Conservation (phyloP, 2,888 invertebrate genomes). For the Drosophila colorata region DNA sequence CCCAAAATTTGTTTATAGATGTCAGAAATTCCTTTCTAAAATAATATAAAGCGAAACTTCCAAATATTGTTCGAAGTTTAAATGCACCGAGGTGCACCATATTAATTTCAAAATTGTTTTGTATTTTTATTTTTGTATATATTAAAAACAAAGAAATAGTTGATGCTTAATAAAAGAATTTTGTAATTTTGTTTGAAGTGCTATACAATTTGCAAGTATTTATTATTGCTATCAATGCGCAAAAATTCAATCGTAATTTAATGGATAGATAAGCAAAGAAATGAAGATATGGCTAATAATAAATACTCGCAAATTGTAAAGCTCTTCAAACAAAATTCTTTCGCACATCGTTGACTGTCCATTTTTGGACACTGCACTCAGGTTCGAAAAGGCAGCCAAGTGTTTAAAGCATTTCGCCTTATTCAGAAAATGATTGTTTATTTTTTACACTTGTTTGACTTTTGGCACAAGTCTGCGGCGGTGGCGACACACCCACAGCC, state of each 20-base stretch:
- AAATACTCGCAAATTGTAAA: not conserved
- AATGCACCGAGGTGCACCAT: not conserved
- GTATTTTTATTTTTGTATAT: not conserved
- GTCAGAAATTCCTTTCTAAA: too few relatives aligned
- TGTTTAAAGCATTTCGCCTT: conserved; percentile 44
- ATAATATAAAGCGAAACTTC: too few relatives aligned
- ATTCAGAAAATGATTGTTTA: conserved; percentile 48
- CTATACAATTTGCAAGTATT: too few relatives aligned
- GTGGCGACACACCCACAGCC: conserved; percentile 55
- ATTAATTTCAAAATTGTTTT: not conserved
- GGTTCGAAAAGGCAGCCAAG: conserved; percentile 32
- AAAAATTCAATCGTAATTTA: too few relatives aligned
- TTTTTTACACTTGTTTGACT: conserved; percentile 61
- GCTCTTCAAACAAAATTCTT: conserved; percentile 24
- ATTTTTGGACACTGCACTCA: conserved; percentile 44
- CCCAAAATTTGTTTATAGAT: too few relatives aligned
- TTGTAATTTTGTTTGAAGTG: too few relatives aligned
- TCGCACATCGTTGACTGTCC: conserved; percentile 52
- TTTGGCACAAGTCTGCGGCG: conserved; percentile 38
- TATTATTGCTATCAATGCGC: too few relatives aligned
- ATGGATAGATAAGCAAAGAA: not conserved
- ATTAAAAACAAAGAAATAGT: too few relatives aligned
- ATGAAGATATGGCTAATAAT: not conserved
- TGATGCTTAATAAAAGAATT: too few relatives aligned
- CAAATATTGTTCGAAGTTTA: too few relatives aligned